A percentile compares a stretch with the other conserved stretches of the same genome.
Conservation (phyloP, 2,113 vertebrate species). For the Sterna hirundo region DNA sequence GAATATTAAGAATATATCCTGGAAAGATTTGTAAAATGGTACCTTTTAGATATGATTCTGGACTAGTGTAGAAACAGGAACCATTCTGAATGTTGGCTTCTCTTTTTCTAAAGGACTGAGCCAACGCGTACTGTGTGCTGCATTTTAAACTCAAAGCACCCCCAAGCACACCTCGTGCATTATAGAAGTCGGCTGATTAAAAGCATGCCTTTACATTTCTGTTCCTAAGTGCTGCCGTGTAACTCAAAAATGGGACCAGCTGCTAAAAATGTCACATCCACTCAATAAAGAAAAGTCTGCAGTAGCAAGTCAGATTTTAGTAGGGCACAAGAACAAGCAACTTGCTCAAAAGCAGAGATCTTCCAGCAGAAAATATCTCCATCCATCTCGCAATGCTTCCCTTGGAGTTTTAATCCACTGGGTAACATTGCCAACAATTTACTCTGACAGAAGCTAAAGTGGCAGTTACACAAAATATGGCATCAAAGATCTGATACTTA, state of each 20-base stretch:
- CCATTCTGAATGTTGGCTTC: not conserved
- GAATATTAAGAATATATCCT: not conserved
- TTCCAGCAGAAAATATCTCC: not conserved
- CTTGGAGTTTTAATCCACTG: not conserved
- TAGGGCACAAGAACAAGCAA: not conserved
- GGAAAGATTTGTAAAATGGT: not conserved
- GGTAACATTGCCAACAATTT: not conserved
- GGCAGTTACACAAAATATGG: not conserved
- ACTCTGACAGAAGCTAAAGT: conserved; percentile 21
- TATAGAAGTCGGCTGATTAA: not conserved
- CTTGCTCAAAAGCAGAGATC: not conserved
- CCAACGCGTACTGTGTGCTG: not conserved
- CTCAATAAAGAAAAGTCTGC: not conserved
- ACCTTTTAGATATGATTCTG: not conserved
- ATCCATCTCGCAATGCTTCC: not conserved
- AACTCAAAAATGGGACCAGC: not conserved
- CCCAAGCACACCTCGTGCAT: not conserved
- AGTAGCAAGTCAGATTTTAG: not conserved
- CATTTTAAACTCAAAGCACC: not conserved
- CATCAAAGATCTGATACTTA: not conserved
- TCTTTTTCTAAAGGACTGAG: not conserved
- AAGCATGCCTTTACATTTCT: not conserved
- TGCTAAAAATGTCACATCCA: not conserved
- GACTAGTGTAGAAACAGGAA: not conserved
- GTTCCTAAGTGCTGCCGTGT: not conserved